A percentile compares a stretch with the other conserved stretches of the same genome.
Evolutionary conservation across 2,797 vertebrate genomes (phyloP).

Genomic region (Phaenicophaeus curvirostris): DNA sequence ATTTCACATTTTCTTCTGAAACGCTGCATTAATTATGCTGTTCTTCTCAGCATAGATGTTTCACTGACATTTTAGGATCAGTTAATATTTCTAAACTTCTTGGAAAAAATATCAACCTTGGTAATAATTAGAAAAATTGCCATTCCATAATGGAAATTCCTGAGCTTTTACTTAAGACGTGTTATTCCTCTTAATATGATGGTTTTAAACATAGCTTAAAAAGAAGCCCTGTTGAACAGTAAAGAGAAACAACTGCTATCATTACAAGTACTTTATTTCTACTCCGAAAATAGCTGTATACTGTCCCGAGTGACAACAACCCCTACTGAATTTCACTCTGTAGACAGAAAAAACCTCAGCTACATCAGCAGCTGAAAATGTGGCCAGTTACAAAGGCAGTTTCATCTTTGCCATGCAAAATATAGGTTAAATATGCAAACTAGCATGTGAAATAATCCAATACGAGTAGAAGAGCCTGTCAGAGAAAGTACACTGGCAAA

Average conservation of each 20-base stretch:
- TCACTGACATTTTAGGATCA: neutral
- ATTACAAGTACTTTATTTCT: neutral
- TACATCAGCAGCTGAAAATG: neutral
- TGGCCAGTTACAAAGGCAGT: neutral
- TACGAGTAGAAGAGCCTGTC: conserved; percentile 34
- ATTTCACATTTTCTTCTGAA: neutral
- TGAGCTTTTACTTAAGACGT: neutral
- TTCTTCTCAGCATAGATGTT: neutral
- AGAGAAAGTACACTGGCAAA: conserved; percentile 72
- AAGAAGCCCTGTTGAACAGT: neutral
- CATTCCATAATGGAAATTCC: neutral
- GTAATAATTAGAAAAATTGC: neutral
- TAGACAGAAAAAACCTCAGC: neutral
- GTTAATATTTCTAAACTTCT: neutral
- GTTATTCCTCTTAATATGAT: neutral
- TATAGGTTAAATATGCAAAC: conserved; percentile 7
- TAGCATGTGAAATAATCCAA: conserved; percentile 13
- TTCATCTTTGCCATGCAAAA: neutral
- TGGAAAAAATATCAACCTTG: neutral
- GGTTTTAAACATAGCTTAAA: neutral
- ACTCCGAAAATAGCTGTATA: neutral
- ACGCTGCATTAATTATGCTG: neutral
- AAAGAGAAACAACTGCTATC: neutral
- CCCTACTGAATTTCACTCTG: neutral
- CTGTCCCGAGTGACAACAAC: neutral